Evolutionary conservation across 1,140 invertebrate genomes (phyloP).

Genomic region (Drosophila prosaltans): DNA sequence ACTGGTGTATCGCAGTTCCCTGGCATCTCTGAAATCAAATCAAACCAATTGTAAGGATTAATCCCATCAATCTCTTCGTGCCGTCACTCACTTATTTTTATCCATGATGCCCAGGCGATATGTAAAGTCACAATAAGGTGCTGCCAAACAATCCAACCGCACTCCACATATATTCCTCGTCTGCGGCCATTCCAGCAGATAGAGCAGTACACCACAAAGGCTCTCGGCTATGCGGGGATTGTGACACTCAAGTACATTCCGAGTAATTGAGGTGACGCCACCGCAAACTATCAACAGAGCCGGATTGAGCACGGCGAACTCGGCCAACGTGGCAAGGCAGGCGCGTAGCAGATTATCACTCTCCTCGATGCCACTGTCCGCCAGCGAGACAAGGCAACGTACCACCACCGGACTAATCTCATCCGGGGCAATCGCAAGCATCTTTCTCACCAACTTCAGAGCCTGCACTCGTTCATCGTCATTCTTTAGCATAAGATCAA

Average conservation of each 20-base stretch:
- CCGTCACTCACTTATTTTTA: constrained; percentile 84
- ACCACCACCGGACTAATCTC: constrained; percentile 85
- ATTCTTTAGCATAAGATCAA: constrained; percentile 93
- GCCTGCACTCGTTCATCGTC: constrained; percentile 95
- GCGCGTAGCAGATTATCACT: constrained; percentile 91
- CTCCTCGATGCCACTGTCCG: constrained; percentile 90
- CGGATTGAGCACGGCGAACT: constrained; percentile 93
- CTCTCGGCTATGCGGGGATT: constrained; percentile 92
- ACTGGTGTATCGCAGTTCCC: constrained; percentile 91
- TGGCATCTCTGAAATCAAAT: constrained; percentile 87
- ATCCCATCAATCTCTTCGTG: neutral
- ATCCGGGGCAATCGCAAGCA: constrained; percentile 75
- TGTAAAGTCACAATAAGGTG: constrained; percentile 96
- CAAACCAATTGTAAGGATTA: neutral
- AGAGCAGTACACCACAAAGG: constrained; percentile 92
- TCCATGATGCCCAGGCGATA: constrained; percentile 87
- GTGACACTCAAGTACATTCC: constrained; percentile 91
- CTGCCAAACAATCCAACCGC: constrained; percentile 92
- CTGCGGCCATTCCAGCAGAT: constrained; percentile 93
- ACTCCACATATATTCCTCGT: constrained; percentile 89
- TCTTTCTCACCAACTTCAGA: constrained; percentile 87
- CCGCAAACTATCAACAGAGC: constrained; percentile 91
- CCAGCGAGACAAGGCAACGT: constrained; percentile 91
- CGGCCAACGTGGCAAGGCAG: constrained; percentile 93
- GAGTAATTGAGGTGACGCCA: constrained; percentile 91